A percentile compares a stretch with the other conserved stretches of the same genome.
Conservation (phyloP, 2,797 vertebrate species). For the Microchirus variegatus region DNA sequence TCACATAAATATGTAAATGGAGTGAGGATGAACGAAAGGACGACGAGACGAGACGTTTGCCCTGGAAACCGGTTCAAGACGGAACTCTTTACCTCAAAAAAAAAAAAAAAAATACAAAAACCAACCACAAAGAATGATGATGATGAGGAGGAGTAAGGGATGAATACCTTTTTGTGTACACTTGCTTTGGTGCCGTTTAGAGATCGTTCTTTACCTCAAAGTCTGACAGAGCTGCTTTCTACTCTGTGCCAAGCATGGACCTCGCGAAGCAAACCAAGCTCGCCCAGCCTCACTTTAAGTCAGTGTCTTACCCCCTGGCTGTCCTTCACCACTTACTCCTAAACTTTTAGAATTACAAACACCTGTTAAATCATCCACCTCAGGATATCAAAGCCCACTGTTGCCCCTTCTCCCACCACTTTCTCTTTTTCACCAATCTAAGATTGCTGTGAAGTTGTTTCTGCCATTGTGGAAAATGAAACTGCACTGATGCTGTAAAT, state of each 20-base stretch:
- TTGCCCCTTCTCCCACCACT: conserved; percentile 24
- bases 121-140: conserved; percentile 30
- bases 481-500: conserved; percentile 10
- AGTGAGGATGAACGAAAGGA: conserved; percentile 37
- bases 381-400: conserved; percentile 59
- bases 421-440: conserved; percentile 30
- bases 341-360: conserved; percentile 49
- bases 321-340: conserved; percentile 38
- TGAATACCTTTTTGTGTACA: conserved; percentile 51
- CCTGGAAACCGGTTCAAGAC: conserved; percentile 58
- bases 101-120: conserved; percentile 20
- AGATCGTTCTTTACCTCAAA: conserved; percentile 76
- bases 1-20: conserved; percentile 28
- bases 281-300: conserved; percentile 57
- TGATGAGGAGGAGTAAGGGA: conserved; percentile 36
- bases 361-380: conserved; percentile 61
- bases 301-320: conserved; percentile 65
- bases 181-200: conserved; percentile 62
- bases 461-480: conserved; percentile 30
- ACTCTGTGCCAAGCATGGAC: conserved; percentile 57
- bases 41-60: conserved; percentile 49
- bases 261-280: conserved; percentile 54
- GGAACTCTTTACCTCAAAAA: conserved; percentile 73
- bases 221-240: conserved; percentile 73
- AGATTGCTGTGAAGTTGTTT: conserved; percentile 18